Evolutionary conservation across 2,888 invertebrate species (phyloP), one percentile per base, ranked within the genome.

Genomic region (Odontothrips loti): DNA sequence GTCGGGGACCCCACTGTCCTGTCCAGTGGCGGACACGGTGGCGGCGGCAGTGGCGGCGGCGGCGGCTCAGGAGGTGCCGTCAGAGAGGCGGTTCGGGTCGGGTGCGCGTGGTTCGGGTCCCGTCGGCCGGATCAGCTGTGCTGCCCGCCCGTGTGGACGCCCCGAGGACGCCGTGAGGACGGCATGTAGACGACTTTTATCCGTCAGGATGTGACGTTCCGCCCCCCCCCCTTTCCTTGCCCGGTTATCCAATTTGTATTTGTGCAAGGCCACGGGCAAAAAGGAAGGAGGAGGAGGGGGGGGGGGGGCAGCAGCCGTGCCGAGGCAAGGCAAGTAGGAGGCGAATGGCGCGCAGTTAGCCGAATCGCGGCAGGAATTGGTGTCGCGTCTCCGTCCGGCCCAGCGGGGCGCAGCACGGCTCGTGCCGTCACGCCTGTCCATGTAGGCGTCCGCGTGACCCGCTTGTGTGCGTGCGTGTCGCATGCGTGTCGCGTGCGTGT

Each of bases 251-350:
- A 68, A 68, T 68, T 68, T 68, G 68, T 68, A 68, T 68, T 68
- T 68, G 68, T 68, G 68, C 68, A 68, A 68, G 68, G 68, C 68
- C 68, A 68, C 68, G 68, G 11, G 68, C 68, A 68, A n/a, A 68
- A 23, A 68, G 68, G 27, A 23, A 23, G 27, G 68, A 68, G 68
- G 6, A 68, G 68, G 68, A 68, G 27, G 68, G 3, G 6, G 34
- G 51, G 8, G 63, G 11, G 63, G 63, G 10, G 51, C 15, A 51
- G 51, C 12, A 51, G 51, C 15, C 12, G 12, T 12, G 51, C 51
- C 51, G 20, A 20, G 20, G 51, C 51, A 20, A 51, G 51, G 12
- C 51, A 20, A 20, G 15, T 43, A 51, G 51, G 58, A n/a, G 63
- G 68, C 20, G 68, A 68, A 8, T 23, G 27, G 68, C 68, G 11